Percentiles rank a stretch among this genome's conserved stretches.
phyloP scores from a whole-genome alignment of 2,113 vertebrate genomes.

The Hystrix brachyura region DNA sequence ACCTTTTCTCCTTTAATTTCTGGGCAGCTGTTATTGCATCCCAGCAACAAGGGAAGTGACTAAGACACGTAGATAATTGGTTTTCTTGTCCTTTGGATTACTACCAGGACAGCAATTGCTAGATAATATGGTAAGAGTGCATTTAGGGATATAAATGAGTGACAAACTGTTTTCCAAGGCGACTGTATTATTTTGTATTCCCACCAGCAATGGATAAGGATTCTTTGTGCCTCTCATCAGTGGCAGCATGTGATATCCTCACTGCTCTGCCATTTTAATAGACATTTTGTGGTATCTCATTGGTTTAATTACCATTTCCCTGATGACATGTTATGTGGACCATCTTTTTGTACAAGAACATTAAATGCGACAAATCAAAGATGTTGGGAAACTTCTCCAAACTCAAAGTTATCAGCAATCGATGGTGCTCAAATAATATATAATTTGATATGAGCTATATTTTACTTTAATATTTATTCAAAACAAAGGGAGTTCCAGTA shows the following conservation, averaged over 20 bases:
- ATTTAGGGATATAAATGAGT: not conserved
- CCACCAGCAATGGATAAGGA: not conserved
- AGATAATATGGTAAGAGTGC: not conserved
- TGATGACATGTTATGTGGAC: not conserved
- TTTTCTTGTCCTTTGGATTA: not conserved
- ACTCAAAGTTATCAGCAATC: not conserved
- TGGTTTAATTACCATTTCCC: not conserved
- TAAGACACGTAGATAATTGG: not conserved
- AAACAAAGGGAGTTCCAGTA: not conserved
- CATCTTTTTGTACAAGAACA: not conserved
- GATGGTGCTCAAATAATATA: not conserved
- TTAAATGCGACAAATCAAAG: conserved; percentile 18
- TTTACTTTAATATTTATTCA: conserved; percentile 36
- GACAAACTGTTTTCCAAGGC: not conserved
- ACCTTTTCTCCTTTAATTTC: not conserved
- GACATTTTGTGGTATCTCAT: not conserved
- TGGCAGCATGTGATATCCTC: not conserved
- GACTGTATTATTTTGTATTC: not conserved
- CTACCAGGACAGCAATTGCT: not conserved
- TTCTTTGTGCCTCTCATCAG: not conserved
- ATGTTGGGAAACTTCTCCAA: not conserved
- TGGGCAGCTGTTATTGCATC: not conserved
- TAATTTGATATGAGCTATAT: not conserved
- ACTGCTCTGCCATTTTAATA: not conserved
- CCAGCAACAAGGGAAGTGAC: not conserved